Percentiles rank a stretch among this genome's conserved stretches.
Conservation (phyloP, 2,888 invertebrate species). For the Tiphia femorata region DNA sequence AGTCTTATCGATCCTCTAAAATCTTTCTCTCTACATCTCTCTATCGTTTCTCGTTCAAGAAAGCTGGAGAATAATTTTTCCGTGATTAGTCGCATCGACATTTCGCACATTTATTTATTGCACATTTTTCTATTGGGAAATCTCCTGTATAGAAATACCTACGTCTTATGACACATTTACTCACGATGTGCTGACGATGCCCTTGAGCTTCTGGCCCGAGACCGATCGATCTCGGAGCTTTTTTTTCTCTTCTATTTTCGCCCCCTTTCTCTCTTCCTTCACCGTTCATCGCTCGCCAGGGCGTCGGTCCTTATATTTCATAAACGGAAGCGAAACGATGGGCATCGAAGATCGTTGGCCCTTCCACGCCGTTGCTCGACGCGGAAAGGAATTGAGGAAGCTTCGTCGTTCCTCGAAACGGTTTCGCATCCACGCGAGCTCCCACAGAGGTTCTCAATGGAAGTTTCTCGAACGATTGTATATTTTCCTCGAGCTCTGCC, state of each 20-base stretch:
- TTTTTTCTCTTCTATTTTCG: not conserved
- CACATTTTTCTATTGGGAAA: no score
- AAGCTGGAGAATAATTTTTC: no score
- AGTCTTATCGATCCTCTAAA: no score
- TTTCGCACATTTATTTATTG: no score
- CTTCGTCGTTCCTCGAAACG: not conserved
- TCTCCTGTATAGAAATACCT: no score
- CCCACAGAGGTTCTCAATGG: not conserved
- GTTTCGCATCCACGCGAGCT: not conserved
- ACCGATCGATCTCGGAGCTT: not conserved
- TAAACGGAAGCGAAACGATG: conserved; percentile 8
- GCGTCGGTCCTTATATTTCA: not conserved
- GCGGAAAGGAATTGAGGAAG: conserved; percentile 2
- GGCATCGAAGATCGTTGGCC: not conserved
- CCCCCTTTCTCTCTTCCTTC: not conserved
- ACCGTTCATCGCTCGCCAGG: not conserved
- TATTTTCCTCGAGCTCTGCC: not conserved
- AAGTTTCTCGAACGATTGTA: not conserved
- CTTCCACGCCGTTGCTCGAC: conserved; percentile 4
- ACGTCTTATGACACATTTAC: no score
- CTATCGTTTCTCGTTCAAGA: no score
- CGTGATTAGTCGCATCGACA: no score
- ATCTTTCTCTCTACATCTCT: no score
- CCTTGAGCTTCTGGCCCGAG: not conserved
- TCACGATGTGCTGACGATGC: no score